These are phyloP conservation scores for Craniophora ligustri DNA, from an alignment of 2,888 invertebrate genomes.

Conservation along the genomic window DNA sequence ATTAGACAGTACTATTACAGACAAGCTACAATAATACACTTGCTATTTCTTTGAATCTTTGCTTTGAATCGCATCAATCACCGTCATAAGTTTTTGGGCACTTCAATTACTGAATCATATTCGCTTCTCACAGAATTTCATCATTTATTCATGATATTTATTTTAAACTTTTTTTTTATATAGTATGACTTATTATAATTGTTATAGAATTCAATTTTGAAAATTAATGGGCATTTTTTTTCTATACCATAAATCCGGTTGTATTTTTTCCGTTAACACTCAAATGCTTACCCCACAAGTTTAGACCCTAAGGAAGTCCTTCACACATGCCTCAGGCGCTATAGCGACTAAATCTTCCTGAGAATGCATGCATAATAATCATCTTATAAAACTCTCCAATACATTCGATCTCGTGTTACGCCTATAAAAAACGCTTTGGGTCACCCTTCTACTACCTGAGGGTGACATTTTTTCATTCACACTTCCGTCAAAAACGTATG, in stretches of 20 bases:
- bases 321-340: conserved; percentile 77
- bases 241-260: conserved; percentile 35
- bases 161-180: no score
- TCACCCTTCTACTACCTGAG: conserved; percentile 84
- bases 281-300: conserved; percentile 62
- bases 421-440: conserved; percentile 76
- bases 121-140: no score
- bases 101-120: no score
- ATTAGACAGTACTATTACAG: no score
- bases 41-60: no score
- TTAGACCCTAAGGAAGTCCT: conserved; percentile 75
- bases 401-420: conserved; percentile 80
- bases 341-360: conserved; percentile 80
- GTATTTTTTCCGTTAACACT: conserved; percentile 69
- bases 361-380: conserved; percentile 87
- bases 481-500: conserved; percentile 86
- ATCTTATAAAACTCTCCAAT: conserved; percentile 74
- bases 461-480: conserved; percentile 87
- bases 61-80: no score
- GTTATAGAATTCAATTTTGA: conserved; percentile 18
- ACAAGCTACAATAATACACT: no score
- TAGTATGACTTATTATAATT: no score
- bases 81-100: no score
- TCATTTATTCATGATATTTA: no score
- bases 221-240: conserved; percentile 16